Evolutionary conservation across 2,113 vertebrate genomes (phyloP).

Genomic region (Nycticorax nycticorax): DNA sequence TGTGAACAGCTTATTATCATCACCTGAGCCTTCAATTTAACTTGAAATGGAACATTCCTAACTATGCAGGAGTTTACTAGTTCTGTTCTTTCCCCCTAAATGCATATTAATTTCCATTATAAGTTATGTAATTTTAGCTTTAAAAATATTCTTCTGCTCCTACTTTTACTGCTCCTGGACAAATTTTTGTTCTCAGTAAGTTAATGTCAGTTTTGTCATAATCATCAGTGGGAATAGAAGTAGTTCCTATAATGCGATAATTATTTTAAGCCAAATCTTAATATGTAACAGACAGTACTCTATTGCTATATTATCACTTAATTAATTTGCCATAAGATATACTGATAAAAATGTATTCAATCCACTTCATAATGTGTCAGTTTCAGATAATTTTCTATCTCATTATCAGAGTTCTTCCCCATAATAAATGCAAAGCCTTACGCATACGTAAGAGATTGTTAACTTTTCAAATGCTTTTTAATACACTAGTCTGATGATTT

Average conservation of each 20-base stretch:
- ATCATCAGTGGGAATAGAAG: neutral
- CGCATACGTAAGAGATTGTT: neutral
- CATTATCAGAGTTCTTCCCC: neutral
- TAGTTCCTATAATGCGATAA: constrained; percentile 11
- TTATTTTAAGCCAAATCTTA: constrained; percentile 35
- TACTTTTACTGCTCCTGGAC: neutral
- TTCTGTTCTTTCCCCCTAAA: neutral
- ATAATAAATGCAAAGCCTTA: neutral
- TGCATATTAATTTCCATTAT: neutral
- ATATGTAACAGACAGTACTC: neutral
- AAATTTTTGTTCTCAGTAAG: neutral
- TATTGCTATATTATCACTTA: constrained; percentile 2
- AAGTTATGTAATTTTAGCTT: neutral
- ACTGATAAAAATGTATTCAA: constrained; percentile 6
- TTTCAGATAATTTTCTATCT: neutral
- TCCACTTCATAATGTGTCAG: neutral
- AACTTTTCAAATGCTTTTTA: neutral
- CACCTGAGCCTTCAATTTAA: neutral
- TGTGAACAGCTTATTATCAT: neutral
- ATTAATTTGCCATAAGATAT: constrained; percentile 26
- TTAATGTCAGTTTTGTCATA: constrained; percentile 31
- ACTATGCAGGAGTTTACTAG: neutral
- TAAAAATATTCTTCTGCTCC: neutral
- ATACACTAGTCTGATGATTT: neutral
- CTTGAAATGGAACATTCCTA: neutral